Evolutionary conservation across 2,113 vertebrate species (phyloP), one percentile per base, ranked within the genome.

Genomic region (Rafetus swinhoei): DNA sequence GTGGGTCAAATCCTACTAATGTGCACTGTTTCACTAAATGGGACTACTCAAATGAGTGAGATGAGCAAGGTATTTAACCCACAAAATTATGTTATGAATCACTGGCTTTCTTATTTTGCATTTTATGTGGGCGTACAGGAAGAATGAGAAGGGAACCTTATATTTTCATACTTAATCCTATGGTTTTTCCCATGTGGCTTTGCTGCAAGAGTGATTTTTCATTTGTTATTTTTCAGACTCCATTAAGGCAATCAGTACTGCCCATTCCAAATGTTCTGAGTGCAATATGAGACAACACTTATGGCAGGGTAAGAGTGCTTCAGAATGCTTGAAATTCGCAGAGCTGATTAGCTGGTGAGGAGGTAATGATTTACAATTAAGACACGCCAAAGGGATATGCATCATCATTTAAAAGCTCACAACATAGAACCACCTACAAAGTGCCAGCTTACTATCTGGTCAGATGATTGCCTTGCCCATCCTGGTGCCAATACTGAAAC

Each of bases 201-300:
- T 76, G 84, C 27, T 55, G 82, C 59, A 84, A 93, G 83, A 92
- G 39, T 52, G 85, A 29, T 79, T 93, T 97, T 92, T 91, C 22
- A 32, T 95, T 95, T 85, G 86, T 89, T 96, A 84, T 96, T 96
- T 91, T 96, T 95, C 87, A 94, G 76, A 92, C 88, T 95, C 88
- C 92, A 65, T 87, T 97, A 96, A 90, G 94, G 90, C 92, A 96
- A 95, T 94, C 94, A 94, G 53, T 79, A 84, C 14, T 81, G 52
- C 25, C 87, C 94, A 57, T 92, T 88, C 76, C 81, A 9, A 87
- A 74, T 4, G 35, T 84, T 90, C 7, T 8, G 85, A 1, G 0
- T 65, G 90, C 50, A n/a, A 10, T 79, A 53, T 0, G 1, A 93
- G 77, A 74, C 85, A 94, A 88, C 56, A 9, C 81, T 87, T 77